These are phyloP conservation scores for Polyommatus icarus DNA, from an alignment of 2,888 invertebrate genomes.

Conservation along the genomic window DNA sequence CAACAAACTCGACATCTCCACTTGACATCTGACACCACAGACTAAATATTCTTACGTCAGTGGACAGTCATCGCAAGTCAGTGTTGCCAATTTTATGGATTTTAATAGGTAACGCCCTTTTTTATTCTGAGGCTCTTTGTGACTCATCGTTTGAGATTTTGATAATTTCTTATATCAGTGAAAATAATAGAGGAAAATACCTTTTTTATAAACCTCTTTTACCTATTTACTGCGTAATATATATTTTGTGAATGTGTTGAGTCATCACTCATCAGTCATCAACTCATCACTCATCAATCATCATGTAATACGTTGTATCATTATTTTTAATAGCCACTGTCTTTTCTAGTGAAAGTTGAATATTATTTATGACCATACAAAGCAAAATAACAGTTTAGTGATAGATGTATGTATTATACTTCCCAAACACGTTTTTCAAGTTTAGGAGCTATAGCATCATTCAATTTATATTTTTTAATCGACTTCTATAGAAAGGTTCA, in stretches of 20 bases:
- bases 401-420: neutral
- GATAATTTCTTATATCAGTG: too few relatives aligned
- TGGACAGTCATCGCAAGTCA: slow-evolving; percentile 6
- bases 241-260: too few relatives aligned
- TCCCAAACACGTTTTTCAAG: neutral
- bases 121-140: neutral
- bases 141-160: too few relatives aligned
- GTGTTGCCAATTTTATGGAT: slow-evolving; percentile 20
- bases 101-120: neutral
- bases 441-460: neutral
- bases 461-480: too few relatives aligned
- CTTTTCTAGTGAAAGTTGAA: slow-evolving; percentile 4
- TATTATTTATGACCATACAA: neutral
- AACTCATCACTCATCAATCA: too few relatives aligned
- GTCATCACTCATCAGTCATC: too few relatives aligned
- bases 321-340: neutral
- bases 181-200: too few relatives aligned
- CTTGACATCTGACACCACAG: slow-evolving; percentile 70
- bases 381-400: neutral
- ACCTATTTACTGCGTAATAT: too few relatives aligned
- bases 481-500: too few relatives aligned
- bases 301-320: neutral
- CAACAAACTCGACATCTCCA: slow-evolving; percentile 61
- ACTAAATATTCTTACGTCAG: slow-evolving; percentile 45
- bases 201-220: too few relatives aligned